phyloP scores from a whole-genome alignment of 2,888 invertebrate species.

The Aspidiotus rigidus region DNA sequence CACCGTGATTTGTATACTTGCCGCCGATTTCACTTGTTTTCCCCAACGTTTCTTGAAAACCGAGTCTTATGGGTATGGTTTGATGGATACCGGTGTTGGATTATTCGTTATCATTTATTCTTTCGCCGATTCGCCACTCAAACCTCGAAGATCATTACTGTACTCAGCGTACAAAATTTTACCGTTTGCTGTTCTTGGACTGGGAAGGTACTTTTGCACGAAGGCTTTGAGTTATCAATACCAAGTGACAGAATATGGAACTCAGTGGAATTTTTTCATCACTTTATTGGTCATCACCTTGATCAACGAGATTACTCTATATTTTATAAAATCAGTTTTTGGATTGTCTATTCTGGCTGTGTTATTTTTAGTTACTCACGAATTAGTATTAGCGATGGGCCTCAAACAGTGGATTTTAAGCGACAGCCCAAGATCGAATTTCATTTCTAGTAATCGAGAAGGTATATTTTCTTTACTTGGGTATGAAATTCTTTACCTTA shows the following conservation, averaged over 20 bases:
- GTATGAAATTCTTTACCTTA: slow-evolving; percentile 72
- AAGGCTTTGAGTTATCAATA: slow-evolving; percentile 69
- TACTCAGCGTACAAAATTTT: slow-evolving; percentile 42
- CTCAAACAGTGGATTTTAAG: slow-evolving; percentile 64
- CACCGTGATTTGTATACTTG: slow-evolving; percentile 75
- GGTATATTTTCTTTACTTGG: slow-evolving; percentile 79
- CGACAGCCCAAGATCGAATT: slow-evolving; percentile 48
- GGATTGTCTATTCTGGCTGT: slow-evolving; percentile 51
- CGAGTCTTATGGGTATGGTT: slow-evolving; percentile 68
- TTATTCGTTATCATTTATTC: slow-evolving; percentile 75
- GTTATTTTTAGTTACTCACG: slow-evolving; percentile 54
- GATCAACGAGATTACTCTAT: slow-evolving; percentile 55
- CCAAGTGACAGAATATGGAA: slow-evolving; percentile 86
- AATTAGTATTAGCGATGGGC: slow-evolving; percentile 53
- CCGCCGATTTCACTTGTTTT: slow-evolving; percentile 84
- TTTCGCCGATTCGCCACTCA: slow-evolving; percentile 46
- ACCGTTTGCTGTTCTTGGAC: slow-evolving; percentile 53
- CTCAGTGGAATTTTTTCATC: slow-evolving; percentile 97
- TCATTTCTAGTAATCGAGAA: slow-evolving; percentile 80
- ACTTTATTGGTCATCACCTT: slow-evolving; percentile 78
- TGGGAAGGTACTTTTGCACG: slow-evolving; percentile 52
- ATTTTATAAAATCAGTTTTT: slow-evolving; percentile 46
- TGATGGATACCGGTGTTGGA: slow-evolving; percentile 96
- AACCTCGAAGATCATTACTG: slow-evolving; percentile 40
- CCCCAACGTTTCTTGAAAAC: slow-evolving; percentile 82